A percentile compares a stretch with the other conserved stretches of the same genome.
These are phyloP conservation scores for Phocides pigmalion DNA, from an alignment of 1,140 invertebrate species.

Conservation along the genomic window DNA sequence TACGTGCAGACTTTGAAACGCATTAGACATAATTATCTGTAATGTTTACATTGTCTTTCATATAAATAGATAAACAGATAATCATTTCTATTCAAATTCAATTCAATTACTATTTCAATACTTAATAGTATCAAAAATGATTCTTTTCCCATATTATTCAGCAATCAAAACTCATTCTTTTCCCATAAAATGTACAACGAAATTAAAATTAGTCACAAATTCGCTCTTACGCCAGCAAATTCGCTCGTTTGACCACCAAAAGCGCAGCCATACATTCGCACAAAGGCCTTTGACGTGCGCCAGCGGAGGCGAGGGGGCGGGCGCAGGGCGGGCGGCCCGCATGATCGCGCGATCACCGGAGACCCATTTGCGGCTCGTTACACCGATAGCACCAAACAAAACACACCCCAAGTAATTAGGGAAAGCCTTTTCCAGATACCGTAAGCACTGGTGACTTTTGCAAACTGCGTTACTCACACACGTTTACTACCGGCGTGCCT, in stretches of 20 bases:
- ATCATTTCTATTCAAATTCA: no score
- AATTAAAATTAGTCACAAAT: no score
- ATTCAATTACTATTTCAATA: no score
- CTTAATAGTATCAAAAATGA: no score
- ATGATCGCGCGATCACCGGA: slow-evolving; percentile 78
- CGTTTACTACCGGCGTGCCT: no score
- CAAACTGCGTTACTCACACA: not conserved
- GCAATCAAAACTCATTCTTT: no score
- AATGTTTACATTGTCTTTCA: no score
- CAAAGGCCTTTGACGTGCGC: slow-evolving; percentile 80
- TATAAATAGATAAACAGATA: no score
- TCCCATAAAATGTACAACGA: no score
- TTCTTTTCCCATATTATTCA: no score
- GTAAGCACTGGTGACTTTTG: slow-evolving; percentile 64
- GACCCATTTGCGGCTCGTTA: slow-evolving; percentile 81
- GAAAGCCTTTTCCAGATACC: slow-evolving; percentile 82
- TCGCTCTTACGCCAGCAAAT: not conserved
- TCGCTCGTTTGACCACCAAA: slow-evolving; percentile 45
- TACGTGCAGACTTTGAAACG: no score
- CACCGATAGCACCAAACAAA: slow-evolving; percentile 82
- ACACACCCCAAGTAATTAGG: slow-evolving; percentile 82
- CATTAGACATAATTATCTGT: no score
- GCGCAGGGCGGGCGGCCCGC: slow-evolving; percentile 69
- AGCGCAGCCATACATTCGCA: slow-evolving; percentile 50
- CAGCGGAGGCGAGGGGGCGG: slow-evolving; percentile 40